A percentile compares a stretch with the other conserved stretches of the same genome.
Conservation (phyloP, 2,888 invertebrate species). For the Crepidodera aurea region DNA sequence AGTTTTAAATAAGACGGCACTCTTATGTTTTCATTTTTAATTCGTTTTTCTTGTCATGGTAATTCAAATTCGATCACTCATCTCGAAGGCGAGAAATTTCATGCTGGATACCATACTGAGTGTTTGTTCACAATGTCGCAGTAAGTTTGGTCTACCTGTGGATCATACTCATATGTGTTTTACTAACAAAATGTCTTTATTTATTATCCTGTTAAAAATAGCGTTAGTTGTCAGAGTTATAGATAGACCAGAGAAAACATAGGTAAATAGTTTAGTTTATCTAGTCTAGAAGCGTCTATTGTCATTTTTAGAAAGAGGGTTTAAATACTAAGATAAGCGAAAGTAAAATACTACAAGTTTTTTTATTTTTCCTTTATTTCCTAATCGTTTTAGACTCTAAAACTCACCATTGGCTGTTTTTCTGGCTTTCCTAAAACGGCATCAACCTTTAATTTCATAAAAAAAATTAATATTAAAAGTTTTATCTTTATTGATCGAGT, state of each 20-base stretch:
- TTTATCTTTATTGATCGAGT: no score
- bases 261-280: constrained; percentile 3
- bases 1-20: neutral
- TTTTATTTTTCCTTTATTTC: no score
- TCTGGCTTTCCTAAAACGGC: no score
- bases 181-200: constrained; percentile 28
- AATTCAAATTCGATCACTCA: constrained; percentile 39
- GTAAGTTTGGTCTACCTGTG: constrained; percentile 55
- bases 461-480: no score
- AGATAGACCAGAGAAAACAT: neutral
- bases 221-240: neutral
- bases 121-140: constrained; percentile 61
- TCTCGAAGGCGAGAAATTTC: constrained; percentile 60
- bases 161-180: constrained; percentile 35
- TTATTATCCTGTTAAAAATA: constrained; percentile 2
- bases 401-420: no score
- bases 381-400: no score
- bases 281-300: neutral
- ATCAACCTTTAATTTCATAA: no score
- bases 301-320: neutral
- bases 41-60: constrained; percentile 41
- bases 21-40: constrained; percentile 25
- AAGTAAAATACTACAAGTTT: no score
- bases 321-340: no score
- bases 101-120: constrained; percentile 60